Evolutionary conservation across 2,113 vertebrate genomes (phyloP), one percentile per base, ranked within the genome.

Genomic region (Bolborhynchus lineola): DNA sequence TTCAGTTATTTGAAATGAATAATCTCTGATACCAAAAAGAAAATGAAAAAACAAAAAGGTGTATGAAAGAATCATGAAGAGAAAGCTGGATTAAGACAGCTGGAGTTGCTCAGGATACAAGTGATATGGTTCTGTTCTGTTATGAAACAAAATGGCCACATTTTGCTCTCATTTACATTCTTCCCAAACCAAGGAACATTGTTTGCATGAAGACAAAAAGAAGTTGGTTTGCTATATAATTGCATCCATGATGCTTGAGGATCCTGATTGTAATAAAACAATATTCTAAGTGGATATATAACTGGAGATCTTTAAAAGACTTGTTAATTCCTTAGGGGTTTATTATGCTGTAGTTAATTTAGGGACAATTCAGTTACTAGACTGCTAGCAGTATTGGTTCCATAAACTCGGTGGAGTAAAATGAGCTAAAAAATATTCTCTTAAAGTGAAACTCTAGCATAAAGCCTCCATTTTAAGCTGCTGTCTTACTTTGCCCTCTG

Each of bases 161-260:
- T 86, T 96, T 81, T 96, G 77, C 84, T 96, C 78, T 79, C 70
- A 57, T 93, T 94, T 89, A 44, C 91, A 67, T 88, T 92, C 80
- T 62, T 93, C 60, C 75, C 72, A 82, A 88, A 65, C 80, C 77
- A 86, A 57, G 74, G n/a, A 86, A 68, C 77, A 88, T 89, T 97
- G 95, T 95, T 81, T 60, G 88, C 1, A 1, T 11, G 44, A 60
- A 89, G 67, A 74, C 67, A 95, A 86, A 86, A 74, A 86, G 70
- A 86, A 89, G 55, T 86, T 71, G 67, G 39, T 89, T 94, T 92
- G 57, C 78, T 84, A 4, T 79, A 69, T 92, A 93, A 97, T 82
- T 94, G 35, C 44, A 93, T 82, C 88, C 93, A 84, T 76, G 86
- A 86, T 86, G 88, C 0, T 1, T 35, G 55, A 65, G 72, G 74